Evolutionary conservation across 1,140 invertebrate species (phyloP), one percentile per base, ranked within the genome.

Genomic region (Zaprionus capensis): DNA sequence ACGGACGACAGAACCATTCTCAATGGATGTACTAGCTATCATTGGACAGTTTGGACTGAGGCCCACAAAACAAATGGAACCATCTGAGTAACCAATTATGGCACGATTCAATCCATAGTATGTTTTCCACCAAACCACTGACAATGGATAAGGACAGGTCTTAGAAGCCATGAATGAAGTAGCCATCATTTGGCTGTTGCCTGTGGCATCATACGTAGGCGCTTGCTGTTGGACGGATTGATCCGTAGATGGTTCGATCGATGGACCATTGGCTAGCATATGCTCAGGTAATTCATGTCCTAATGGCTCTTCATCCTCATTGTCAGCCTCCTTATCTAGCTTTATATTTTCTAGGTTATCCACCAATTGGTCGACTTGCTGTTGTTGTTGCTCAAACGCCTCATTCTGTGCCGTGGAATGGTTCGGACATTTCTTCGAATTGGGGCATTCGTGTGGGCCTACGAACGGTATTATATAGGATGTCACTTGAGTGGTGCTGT

Each of bases 41-140:
- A 95, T 94, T 28, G 94, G 94, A n/a, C 95, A 95, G 88, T 94
- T 95, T 3, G 92, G 92, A 49, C 94, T 94, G 14, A 97, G 93
- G 91, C 96, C 96, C 56, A 97, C 93, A 91, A 97, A 95, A 55
- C 95, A 93, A 75, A 97, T 94, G 71, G 95, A 95, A 22, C 96
- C 96, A 79, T 94, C 94, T 80, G 96, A 95, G 63, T 95, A 96
- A 28, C 96, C 96, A 72, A 97, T 94, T 46, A 97, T 94, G 34
- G 95, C 96, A 64, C 94, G 94, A 72, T 94, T 93, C 5, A 93
- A 51, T 4, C 83, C 92, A 56, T 94, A 93, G 28, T 95, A 90
- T 26, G 95, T 96, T 87, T 96, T 94, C 96, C 96, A 97, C 96
- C 96, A 97, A 2, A 94, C 93, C 46, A 96, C 81, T 49, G 93